Evolutionary conservation across 2,797 vertebrate genomes (phyloP), one percentile per base, ranked within the genome.

Genomic region (Tolypeutes matacus): DNA sequence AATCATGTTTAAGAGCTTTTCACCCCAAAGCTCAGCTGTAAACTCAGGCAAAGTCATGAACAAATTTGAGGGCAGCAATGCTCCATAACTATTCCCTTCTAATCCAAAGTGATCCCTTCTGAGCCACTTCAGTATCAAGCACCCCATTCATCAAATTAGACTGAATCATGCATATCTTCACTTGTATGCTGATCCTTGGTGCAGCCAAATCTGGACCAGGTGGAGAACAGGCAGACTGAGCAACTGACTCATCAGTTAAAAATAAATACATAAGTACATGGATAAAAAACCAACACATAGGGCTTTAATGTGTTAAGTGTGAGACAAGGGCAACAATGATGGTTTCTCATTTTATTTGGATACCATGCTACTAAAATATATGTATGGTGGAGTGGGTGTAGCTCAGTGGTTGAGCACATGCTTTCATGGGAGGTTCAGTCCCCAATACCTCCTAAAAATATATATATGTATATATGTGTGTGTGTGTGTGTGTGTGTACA

Each of bases 1-100:
- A 98, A 97, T 96, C 86, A 93, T 51, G 73, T 97, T 98, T 97
- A 96, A 80, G 96, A 97, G 69, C 17, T 93, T 97, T 88, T 93
- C 34, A 31, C 75, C 46, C 81, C 93, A 90, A 75, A 91, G 76
- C 53, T 96, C 94, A 78, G 31, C 95, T 95, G 95, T 93, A 97
- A 98, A 97, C 96, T 95, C 64, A 92, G 51, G 31, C 86, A 95
- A 95, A 98, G 94, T 3, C 89, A 95, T 60, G 88, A 97, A 96
- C 83, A 97, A 92, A 73, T 96, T 93, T 72, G 4, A 72, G 93
- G 95, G 67, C 82, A 87, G 14, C 94, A 84, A 86, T 95, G 86
- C 81, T 86, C 73, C 95, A 51, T 83, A 56, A 93, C 80, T 95
- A 13, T 20, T 84, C 80, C 29, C 70, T 93, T 95, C 62, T 89